Percentiles rank a stretch among this genome's conserved stretches.
Conservation (phyloP, 2,113 vertebrate species). For the Puntigrus tetrazona region DNA sequence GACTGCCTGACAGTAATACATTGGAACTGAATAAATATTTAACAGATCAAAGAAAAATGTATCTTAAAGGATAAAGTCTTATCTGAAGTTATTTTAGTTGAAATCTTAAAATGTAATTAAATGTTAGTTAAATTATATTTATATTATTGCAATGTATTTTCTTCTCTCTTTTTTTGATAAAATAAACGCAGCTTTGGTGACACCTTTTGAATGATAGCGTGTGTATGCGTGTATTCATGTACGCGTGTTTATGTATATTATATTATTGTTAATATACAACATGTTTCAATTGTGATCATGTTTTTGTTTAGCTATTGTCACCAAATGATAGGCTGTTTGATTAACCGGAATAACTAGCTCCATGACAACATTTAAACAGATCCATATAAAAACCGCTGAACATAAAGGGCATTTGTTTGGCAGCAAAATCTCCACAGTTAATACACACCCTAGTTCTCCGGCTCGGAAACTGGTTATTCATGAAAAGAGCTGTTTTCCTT, state of each 20-base stretch:
- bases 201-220: too few species aligned
- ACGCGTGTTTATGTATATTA: too few species aligned
- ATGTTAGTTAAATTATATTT: too few species aligned
- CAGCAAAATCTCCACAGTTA: conserved; percentile 7
- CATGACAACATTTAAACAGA: neutral
- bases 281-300: neutral
- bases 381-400: neutral
- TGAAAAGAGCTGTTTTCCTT: neutral
- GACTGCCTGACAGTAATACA: neutral
- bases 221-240: too few species aligned
- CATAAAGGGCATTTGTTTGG: conserved; percentile 2
- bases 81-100: too few species aligned
- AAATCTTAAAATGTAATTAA: too few species aligned
- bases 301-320: neutral
- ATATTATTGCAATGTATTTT: too few species aligned
- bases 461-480: conserved; percentile 6
- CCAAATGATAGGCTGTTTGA: neutral
- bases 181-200: too few species aligned
- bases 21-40: neutral
- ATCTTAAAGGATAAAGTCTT: too few species aligned
- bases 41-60: too few species aligned
- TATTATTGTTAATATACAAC: too few species aligned
- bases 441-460: conserved; percentile 15
- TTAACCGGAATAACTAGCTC: conserved; percentile 15
- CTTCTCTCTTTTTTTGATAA: too few species aligned